Percentiles rank a stretch among this genome's conserved stretches.
Conservation (phyloP, 2,797 vertebrate genomes). For the Phoeniculus purpureus region DNA sequence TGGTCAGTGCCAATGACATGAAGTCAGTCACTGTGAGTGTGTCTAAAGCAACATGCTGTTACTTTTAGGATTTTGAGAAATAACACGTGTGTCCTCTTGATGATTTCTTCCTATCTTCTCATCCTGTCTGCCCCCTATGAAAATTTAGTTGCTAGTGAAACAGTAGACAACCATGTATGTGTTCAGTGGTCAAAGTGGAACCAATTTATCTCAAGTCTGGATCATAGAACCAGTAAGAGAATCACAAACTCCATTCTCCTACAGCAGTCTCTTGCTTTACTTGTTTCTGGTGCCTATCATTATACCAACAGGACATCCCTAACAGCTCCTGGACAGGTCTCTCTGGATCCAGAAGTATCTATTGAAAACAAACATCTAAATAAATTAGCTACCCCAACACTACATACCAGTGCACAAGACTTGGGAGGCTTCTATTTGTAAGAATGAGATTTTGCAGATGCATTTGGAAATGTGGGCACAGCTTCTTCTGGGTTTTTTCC, state of each 20-base stretch:
- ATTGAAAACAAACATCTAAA: background rate
- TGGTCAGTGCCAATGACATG: background rate
- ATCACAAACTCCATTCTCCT: background rate
- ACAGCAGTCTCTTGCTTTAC: background rate
- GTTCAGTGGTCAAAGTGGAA: background rate
- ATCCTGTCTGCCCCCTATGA: background rate
- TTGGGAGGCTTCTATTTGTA: background rate
- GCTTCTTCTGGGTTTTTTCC: background rate
- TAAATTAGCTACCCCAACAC: background rate
- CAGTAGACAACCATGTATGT: background rate
- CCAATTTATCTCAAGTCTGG: background rate
- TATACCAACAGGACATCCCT: background rate
- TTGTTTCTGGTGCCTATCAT: background rate
- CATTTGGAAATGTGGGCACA: background rate
- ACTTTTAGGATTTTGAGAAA: background rate
- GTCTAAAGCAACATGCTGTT: background rate
- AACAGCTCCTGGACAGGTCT: background rate
- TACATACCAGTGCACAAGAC: background rate
- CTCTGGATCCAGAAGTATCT: background rate
- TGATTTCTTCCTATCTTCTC: background rate
- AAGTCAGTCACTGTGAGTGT: background rate
- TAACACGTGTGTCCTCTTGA: background rate
- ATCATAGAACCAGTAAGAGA: background rate
- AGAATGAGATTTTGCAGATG: background rate
- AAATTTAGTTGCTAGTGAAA: background rate